Evolutionary conservation across 2,888 invertebrate genomes (phyloP).

Genomic region (Petrolisthes cinctipes): DNA sequence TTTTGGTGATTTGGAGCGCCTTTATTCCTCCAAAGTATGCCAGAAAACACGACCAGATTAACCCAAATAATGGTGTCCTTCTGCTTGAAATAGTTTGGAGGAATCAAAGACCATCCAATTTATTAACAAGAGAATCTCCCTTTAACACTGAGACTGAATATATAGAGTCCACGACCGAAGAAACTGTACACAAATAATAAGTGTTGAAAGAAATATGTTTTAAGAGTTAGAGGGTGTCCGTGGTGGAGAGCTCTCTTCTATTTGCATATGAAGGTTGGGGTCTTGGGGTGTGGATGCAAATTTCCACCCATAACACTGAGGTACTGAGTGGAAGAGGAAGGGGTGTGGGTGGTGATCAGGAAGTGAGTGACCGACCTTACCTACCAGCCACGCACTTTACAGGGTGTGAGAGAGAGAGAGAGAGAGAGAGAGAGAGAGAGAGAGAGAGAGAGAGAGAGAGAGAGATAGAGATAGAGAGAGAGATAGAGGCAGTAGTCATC

Average conservation of each 20-base stretch:
- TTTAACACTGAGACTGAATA: not conserved
- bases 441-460: slow-evolving; percentile 1
- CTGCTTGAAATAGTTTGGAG: no score
- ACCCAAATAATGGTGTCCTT: no score
- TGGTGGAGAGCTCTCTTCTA: not conserved
- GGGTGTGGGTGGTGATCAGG: not conserved
- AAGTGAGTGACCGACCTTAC: not conserved
- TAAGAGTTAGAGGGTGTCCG: no score
- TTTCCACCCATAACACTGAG: not conserved
- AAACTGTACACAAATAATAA: no score
- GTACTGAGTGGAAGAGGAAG: not conserved
- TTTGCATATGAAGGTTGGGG: not conserved
- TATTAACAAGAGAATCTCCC: not conserved
- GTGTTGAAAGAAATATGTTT: no score
- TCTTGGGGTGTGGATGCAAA: slow-evolving; percentile 12
- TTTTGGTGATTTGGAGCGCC: no score
- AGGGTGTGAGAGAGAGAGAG: not conserved
- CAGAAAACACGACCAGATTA: no score
- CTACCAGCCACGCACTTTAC: not conserved
- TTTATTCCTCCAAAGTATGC: no score
- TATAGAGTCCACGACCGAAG: no score
- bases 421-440: not conserved
- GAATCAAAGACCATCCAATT: no score
- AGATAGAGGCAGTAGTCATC: not conserved
- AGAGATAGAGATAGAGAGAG: not conserved